Percentiles rank a stretch among this genome's conserved stretches.
phyloP scores from a whole-genome alignment of 1,140 invertebrate genomes.

The Drosophila funebris region DNA sequence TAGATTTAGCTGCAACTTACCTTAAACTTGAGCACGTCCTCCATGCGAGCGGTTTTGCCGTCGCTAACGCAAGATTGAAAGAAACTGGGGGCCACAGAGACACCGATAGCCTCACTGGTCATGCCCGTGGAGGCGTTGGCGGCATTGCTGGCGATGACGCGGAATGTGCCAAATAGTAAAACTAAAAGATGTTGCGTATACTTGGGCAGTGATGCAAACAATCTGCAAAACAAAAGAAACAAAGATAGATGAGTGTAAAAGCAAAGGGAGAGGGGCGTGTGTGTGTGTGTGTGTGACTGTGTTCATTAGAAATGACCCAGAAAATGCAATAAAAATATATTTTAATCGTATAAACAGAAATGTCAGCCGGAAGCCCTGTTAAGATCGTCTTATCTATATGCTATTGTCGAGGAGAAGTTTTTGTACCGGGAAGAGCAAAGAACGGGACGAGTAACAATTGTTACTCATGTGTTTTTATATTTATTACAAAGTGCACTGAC shows the following conservation, averaged over 20 bases:
- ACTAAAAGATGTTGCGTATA: conserved; percentile 97
- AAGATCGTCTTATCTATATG: conserved; percentile 45
- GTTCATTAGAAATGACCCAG: conserved; percentile 11
- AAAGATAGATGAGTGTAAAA: conserved; percentile 16
- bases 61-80: conserved; percentile 98
- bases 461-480: conserved; percentile 55
- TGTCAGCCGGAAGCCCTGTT: conserved; percentile 37
- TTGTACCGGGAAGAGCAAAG: too few relatives aligned
- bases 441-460: conserved; percentile 20
- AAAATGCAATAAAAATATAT: conserved; percentile 25
- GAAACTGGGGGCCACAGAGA: conserved; percentile 98
- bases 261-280: not conserved
- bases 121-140: conserved; percentile 95
- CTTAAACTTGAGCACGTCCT: conserved; percentile 97
- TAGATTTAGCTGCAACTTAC: conserved; percentile 84
- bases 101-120: conserved; percentile 97
- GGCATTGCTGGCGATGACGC: conserved; percentile 96
- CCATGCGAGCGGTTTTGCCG: conserved; percentile 96
- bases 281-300: not conserved
- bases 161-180: conserved; percentile 98
- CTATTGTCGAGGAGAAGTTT: not conserved
- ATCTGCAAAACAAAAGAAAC: conserved; percentile 86
- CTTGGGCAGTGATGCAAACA: conserved; percentile 93
- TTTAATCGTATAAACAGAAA: conserved; percentile 33
- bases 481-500: conserved; percentile 71